Base-by-base conservation (phyloP, 1,140 invertebrate species). In the Phortica variegata region DNA sequence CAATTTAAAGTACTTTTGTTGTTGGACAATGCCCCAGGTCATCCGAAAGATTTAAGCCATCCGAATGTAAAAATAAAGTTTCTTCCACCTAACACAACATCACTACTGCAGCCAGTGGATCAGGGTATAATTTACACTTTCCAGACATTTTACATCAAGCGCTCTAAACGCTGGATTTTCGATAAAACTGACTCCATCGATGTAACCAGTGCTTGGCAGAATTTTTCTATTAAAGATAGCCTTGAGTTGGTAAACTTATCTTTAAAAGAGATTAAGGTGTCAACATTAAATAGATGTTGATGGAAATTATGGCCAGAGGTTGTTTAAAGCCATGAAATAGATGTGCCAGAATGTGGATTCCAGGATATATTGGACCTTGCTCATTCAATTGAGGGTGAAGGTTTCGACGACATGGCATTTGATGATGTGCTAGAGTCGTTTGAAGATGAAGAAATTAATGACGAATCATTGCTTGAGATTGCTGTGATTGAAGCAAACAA, bases 61-160 rank as follows among this genome's bases (percentile, higher is more conserved):
- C 58, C 54, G 51, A 68, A 76, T 54, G 60, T 80, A 4, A 72
- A 76, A 60, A 52, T 80, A 12, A 49, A 61, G 37, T 80, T 77
- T 65, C 49, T 75, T 39, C 58, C 66, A 39, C 56, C 58, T 42
- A 73, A 76, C 46, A 71, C 61, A 50, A 74, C 79, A 13, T 66
- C 66, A n/a, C 57, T 77, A 29, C 47, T 81, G 21, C 77, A 81
- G 59, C 77, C 77, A 17, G 69, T 80, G 69, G 77, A 80, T 49
- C 50, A 52, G 45, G 49, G 59, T 10, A 65, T 79, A 15, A 80
- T 79, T 47, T 39, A 54, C 19, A 57, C 53, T 21, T 70, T 63
- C 33, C 54, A 59, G 31, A 43, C 52, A 41, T 49, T 53, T 15
- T 62, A 61, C 33, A 50, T 70, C 49, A 38, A 29, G 32, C 10